Evolutionary conservation across 2,797 vertebrate genomes (phyloP).

Genomic region (Natrix natrix): DNA sequence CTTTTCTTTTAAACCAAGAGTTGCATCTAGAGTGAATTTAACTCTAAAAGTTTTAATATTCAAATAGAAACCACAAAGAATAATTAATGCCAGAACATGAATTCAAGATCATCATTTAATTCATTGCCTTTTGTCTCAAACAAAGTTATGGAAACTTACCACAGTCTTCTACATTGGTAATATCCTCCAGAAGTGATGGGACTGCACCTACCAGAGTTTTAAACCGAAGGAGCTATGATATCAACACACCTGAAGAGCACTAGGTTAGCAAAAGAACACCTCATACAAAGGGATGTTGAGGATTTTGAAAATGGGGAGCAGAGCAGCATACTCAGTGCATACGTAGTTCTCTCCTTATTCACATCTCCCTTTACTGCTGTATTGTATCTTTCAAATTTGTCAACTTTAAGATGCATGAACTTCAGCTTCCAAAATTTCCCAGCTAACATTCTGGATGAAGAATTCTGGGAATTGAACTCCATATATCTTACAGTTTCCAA

Average conservation of each 20-base stretch:
- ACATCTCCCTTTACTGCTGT: neutral
- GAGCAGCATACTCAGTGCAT: neutral
- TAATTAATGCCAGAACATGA: neutral
- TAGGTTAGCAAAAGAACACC: neutral
- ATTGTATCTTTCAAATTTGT: neutral
- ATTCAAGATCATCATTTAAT: neutral
- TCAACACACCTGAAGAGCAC: neutral
- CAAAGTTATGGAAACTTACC: slow-evolving; percentile 22
- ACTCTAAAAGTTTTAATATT: neutral
- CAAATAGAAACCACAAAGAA: neutral
- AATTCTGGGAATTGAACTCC: neutral
- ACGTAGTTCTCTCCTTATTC: too few relatives aligned
- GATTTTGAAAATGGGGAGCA: neutral
- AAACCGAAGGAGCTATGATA: neutral
- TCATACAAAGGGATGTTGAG: neutral
- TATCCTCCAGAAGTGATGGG: neutral
- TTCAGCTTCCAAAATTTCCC: neutral
- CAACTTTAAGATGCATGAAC: neutral
- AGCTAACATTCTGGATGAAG: neutral
- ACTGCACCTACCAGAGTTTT: neutral
- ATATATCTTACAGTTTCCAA: neutral
- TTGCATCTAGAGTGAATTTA: neutral
- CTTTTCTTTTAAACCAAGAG: neutral
- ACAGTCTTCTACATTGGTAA: neutral
- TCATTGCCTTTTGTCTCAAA: neutral